Evolutionary conservation across 2,113 vertebrate species (phyloP).

Genomic region (Haliaeetus leucogaster): DNA sequence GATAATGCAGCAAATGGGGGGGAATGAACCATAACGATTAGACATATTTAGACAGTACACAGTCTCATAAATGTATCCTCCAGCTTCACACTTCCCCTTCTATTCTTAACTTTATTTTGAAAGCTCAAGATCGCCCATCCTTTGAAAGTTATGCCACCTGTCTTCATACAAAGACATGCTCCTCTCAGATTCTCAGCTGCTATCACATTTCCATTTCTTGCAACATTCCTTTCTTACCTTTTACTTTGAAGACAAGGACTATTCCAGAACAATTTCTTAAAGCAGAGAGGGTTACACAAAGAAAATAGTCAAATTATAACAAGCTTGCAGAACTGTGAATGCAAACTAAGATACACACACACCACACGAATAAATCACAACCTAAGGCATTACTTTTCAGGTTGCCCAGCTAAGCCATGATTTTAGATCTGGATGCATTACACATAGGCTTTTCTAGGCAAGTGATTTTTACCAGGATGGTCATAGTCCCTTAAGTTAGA

Average conservation of each 20-base stretch:
- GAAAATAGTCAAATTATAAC: not conserved
- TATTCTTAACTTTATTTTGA: not conserved
- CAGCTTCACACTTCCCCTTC: not conserved
- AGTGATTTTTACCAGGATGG: not conserved
- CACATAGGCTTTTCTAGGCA: not conserved
- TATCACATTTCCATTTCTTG: not conserved
- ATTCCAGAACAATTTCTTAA: not conserved
- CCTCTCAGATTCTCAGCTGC: not conserved
- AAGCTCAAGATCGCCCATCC: not conserved
- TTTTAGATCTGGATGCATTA: not conserved
- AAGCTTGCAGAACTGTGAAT: not conserved
- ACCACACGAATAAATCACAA: not conserved
- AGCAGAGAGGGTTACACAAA: not conserved
- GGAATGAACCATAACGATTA: not conserved
- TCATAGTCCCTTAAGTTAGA: not conserved
- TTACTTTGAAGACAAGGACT: not conserved
- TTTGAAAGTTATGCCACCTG: not conserved
- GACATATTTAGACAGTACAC: not conserved
- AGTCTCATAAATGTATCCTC: not conserved
- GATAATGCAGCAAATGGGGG: not conserved
- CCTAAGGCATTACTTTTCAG: not conserved
- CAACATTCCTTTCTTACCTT: not conserved
- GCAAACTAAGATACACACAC: not conserved
- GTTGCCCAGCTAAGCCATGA: not conserved
- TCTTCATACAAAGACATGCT: not conserved